Base-by-base conservation (phyloP, 2,888 invertebrate genomes). In the Archips crataeganus region DNA sequence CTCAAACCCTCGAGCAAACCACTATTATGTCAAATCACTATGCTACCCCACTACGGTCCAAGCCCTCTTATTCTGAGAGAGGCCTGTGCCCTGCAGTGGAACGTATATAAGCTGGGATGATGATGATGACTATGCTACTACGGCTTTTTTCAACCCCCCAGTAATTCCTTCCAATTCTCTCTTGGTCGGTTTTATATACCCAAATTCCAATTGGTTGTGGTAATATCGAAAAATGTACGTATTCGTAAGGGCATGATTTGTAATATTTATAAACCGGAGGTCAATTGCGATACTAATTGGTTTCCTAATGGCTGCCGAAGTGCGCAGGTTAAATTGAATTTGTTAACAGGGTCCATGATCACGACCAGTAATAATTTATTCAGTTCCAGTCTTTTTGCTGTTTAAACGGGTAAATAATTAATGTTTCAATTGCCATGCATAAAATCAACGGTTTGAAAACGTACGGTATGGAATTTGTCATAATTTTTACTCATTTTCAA, bases 201-300 rank as follows among this genome's bases (percentile, higher is more conserved):
- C 57, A 57, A 32, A 11, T 4, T 4, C 3, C 32, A 57, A 57
- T 11, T 32, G 11, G 11, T 11, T 32, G 57, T 32, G 57, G 57
- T 57, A 32, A 32, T 11, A 32, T 32, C 11, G 57, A 32, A 57
- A 57, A 32, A 57, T 32, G 10, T 23, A 9, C 54, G 42, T 45
- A 34, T 9, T 1, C 23, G 13, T 13, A 34, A 9, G 34, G 39
- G 23, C 63, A 32, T 47, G 45, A 47, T 47, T 75, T 88, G 84
- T 82, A 87, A 87, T 85, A 89, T 89, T 89, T 85, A 90, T 87
- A 81, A 86, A 83, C 76, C 74, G 72, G 77, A 79, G 80, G 75
- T 76, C 77, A 73, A 76, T 78, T 81, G 80, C 79, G 78, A 82
- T 81, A 83, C 84, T 88, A 88, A 88, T 89, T 89, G 86, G 86